Conservation (phyloP, 2,797 vertebrate species). For the Sebastiscus tertius region DNA sequence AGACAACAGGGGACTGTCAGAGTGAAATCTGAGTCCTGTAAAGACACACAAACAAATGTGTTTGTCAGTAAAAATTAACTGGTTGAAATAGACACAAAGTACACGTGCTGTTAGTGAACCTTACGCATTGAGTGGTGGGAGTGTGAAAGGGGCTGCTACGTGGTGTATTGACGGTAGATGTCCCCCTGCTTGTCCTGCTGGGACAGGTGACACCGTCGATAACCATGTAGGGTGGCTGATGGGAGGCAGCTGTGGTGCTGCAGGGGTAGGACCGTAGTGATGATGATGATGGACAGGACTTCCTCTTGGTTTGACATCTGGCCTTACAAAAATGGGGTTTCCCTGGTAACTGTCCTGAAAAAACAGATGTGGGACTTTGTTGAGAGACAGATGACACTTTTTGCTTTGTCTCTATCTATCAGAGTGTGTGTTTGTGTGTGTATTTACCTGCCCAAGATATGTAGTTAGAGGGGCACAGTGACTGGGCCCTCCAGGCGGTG, state of each 20-base stretch:
- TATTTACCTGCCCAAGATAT: constrained; percentile 50
- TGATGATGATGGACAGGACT: constrained; percentile 86
- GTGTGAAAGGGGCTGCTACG: constrained; percentile 50
- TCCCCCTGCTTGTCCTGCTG: constrained; percentile 47
- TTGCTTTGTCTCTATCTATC: neutral
- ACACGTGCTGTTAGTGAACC: constrained; percentile 7
- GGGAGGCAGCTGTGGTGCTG: constrained; percentile 53
- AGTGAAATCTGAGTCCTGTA: neutral
- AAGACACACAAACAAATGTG: neutral
- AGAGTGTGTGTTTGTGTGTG: neutral
- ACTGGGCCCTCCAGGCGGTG: constrained; percentile 31
- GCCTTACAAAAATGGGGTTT: constrained; percentile 50
- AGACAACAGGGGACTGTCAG: neutral
- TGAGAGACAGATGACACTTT: neutral
- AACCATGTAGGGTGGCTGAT: constrained; percentile 74
- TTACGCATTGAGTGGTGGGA: constrained; percentile 74
- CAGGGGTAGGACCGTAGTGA: constrained; percentile 74
- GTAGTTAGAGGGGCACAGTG: neutral
- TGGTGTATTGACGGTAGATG: constrained; percentile 62
- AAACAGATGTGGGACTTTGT: neutral
- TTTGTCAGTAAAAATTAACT: neutral
- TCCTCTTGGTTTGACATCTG: constrained; percentile 70
- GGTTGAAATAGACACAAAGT: neutral
- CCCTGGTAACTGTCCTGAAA: constrained; percentile 65
- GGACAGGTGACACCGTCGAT: constrained; percentile 47